phyloP scores from a whole-genome alignment of 2,113 vertebrate species.

The Lamprologus callipterus region DNA sequence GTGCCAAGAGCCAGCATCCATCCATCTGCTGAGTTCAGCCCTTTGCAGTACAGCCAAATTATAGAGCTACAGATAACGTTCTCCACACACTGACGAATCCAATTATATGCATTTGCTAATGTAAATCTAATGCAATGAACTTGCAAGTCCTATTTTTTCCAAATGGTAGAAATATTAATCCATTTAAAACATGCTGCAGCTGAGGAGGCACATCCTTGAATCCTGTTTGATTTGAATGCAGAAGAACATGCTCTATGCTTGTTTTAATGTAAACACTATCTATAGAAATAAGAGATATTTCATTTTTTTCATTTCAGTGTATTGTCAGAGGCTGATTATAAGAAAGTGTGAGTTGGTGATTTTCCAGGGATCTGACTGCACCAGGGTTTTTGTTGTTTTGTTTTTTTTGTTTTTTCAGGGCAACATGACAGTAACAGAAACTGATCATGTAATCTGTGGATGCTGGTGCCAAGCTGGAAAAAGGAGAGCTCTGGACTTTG shows the following conservation, averaged over 20 bases:
- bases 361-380: not conserved
- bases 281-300: not conserved
- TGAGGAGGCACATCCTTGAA: not conserved
- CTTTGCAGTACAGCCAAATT: constrained; percentile 18
- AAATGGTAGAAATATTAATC: not conserved
- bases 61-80: constrained; percentile 14
- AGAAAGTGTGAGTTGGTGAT: not conserved
- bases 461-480: not conserved
- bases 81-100: not conserved
- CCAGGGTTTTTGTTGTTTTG: not conserved
- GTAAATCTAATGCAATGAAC: not conserved
- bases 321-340: not conserved
- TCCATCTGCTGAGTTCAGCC: constrained; percentile 54
- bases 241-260: not conserved
- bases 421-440: not conserved
- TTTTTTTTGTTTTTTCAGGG: not conserved
- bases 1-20: constrained; percentile 42
- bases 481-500: not conserved
- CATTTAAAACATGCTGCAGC: not conserved
- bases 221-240: not conserved
- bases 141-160: not conserved
- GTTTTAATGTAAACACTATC: not conserved
- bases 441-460: not conserved
- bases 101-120: constrained; percentile 12
- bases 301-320: not conserved